phyloP scores from a whole-genome alignment of 37 sponge, comb jelly and placozoan genomes.

The Diacarnus erythraeanus region DNA sequence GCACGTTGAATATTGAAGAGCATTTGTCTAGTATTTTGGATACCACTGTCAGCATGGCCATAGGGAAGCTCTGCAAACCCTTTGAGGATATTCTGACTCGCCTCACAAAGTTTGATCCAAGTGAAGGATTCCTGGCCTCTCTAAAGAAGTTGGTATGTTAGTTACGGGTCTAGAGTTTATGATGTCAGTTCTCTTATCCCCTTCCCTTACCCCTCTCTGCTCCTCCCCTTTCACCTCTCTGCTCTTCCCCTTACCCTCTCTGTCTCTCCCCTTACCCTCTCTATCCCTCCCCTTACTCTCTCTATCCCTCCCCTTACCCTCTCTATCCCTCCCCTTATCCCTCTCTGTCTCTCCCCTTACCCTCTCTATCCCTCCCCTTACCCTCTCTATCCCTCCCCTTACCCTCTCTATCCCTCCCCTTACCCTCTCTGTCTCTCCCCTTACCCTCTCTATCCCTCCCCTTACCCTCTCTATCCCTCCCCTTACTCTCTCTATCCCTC shows the following conservation, averaged over 20 bases:
- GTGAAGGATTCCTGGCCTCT: constrained; percentile 21
- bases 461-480: too few relatives aligned
- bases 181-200: background rate
- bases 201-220: background rate
- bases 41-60: background rate
- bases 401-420: background rate
- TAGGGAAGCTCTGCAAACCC: constrained; percentile 24
- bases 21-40: constrained; percentile 3
- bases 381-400: background rate
- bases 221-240: background rate
- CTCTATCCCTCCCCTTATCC: background rate
- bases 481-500: background rate
- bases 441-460: background rate
- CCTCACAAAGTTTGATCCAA: constrained; percentile 26
- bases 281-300: background rate
- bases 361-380: too few relatives aligned
- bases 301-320: background rate
- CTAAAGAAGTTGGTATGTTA: constrained; percentile 23
- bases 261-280: background rate
- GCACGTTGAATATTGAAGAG: constrained; percentile 8
- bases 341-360: background rate
- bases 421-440: background rate
- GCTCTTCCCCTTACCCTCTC: background rate
- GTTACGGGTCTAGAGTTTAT: background rate
- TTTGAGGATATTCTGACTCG: constrained; percentile 1